phyloP scores from a whole-genome alignment of 2,113 vertebrate species.

The Nannobrachium achirus region DNA sequence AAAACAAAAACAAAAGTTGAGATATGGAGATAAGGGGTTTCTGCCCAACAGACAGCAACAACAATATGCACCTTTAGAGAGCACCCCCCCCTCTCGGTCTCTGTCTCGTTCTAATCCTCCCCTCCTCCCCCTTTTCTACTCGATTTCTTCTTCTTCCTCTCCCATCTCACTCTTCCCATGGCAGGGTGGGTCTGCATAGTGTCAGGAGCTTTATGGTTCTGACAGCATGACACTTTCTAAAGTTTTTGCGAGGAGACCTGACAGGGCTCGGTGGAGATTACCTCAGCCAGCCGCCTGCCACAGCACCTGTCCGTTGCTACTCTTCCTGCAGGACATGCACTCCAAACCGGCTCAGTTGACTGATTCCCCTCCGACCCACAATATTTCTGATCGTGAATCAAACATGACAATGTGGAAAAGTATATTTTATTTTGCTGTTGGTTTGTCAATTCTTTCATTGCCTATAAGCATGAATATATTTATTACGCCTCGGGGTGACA shows the following conservation, averaged over 20 bases:
- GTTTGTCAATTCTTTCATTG: too few species aligned
- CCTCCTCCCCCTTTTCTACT: neutral
- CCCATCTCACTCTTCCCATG: constrained; percentile 37
- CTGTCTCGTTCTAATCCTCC: neutral
- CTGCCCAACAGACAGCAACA: too few species aligned
- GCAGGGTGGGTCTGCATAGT: constrained; percentile 55
- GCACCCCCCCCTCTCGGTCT: constrained; percentile 10
- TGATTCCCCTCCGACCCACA: too few species aligned
- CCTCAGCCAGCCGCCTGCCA: constrained; percentile 59
- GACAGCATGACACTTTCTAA: constrained; percentile 73
- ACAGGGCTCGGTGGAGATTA: constrained; percentile 70
- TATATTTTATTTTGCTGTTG: too few species aligned
- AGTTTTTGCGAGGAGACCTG: constrained; percentile 69
- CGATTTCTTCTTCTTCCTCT: constrained; percentile 11
- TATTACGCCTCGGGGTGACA: too few species aligned
- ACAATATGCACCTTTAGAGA: constrained; percentile 14
- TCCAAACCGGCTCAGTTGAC: too few species aligned
- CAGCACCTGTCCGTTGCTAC: constrained; percentile 62
- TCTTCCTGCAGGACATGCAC: neutral
- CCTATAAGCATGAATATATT: too few species aligned
- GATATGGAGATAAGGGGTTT: too few species aligned
- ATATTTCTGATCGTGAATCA: too few species aligned
- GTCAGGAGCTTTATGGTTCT: constrained; percentile 60
- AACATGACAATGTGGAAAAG: too few species aligned
- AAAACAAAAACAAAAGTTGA: too few species aligned